A percentile compares a stretch with the other conserved stretches of the same genome.
These are phyloP conservation scores for Oryctolagus cuniculus DNA, from an alignment of 2,113 vertebrate species.

Conservation along the genomic window mOryCun1.1 NC_091440.1:16229501-16230000, in stretches of 20 bases:
- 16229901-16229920: no score
- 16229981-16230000: no score
- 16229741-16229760: not conserved
- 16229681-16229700: not conserved
- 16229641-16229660: not conserved
- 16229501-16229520: slow-evolving; percentile 19
- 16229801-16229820: no score
- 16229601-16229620: not conserved
- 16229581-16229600: slow-evolving; percentile 17
- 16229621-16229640: not conserved
- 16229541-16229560: not conserved
- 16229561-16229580: slow-evolving; percentile 1
- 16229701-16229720: not conserved
- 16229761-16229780: not conserved
- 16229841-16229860: no score
- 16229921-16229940: no score
- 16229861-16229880: no score
- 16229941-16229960: no score
- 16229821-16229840: no score
- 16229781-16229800: not conserved
- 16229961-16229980: no score
- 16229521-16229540: not conserved
- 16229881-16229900: no score
- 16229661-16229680: not conserved
- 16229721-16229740: not conserved